Percentiles rank a stretch among this genome's conserved stretches.
These are phyloP conservation scores for Danio kyathit DNA, from an alignment of 2,797 vertebrate genomes.

Conservation along the genomic window DNA sequence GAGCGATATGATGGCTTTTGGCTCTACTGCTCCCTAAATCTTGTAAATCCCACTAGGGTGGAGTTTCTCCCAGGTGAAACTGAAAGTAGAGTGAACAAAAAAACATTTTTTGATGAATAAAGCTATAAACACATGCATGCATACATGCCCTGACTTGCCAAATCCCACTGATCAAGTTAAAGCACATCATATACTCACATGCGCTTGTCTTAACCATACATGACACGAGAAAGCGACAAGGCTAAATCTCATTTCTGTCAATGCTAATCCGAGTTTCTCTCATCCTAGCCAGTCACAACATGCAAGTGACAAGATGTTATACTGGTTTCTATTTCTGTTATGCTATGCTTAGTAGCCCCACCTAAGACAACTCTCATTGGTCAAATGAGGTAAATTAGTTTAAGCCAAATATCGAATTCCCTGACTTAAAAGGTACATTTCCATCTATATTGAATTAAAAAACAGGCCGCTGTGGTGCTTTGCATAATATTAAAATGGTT, in stretches of 20 bases:
- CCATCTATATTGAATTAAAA: too few relatives aligned
- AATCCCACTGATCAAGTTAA: background rate
- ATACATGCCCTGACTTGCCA: background rate
- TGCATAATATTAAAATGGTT: too few relatives aligned
- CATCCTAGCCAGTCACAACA: background rate
- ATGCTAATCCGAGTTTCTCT: background rate
- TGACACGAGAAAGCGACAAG: background rate
- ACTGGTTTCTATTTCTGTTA: constrained; percentile 1
- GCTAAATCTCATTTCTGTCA: background rate
- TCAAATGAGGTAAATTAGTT: background rate
- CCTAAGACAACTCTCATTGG: background rate
- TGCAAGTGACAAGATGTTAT: background rate
- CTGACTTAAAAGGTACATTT: too few relatives aligned
- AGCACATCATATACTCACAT: background rate
- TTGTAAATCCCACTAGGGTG: constrained; percentile 74
- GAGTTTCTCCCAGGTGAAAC: constrained; percentile 80
- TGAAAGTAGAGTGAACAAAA: constrained; percentile 66
- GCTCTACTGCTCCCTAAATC: constrained; percentile 61
- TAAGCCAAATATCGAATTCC: too few relatives aligned
- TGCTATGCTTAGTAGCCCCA: background rate
- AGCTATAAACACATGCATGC: background rate
- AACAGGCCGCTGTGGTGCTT: too few relatives aligned
- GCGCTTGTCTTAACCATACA: background rate
- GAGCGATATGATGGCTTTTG: constrained; percentile 52
- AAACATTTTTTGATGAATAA: constrained; percentile 30